Base-by-base conservation (phyloP, 2,113 vertebrate species). In the Neogobius melanostomus region DNA sequence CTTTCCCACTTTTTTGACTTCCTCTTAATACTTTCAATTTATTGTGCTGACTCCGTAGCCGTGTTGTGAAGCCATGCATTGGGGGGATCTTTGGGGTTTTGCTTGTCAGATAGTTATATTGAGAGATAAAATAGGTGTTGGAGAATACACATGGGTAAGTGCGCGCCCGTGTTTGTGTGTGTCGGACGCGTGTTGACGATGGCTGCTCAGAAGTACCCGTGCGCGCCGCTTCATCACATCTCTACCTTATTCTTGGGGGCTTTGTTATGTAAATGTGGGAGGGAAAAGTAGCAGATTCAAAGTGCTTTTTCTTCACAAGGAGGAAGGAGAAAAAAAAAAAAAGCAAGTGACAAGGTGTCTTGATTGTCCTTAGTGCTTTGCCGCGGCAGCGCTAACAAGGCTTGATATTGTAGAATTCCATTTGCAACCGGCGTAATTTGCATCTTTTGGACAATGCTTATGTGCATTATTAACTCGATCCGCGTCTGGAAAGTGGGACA, bases 201-300 rank as follows among this genome's bases (percentile, higher is more conserved):
- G 83, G 74, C 74, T 84, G 86, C 87, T 86, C 82, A 82, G 84
- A 79, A 72, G 83, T 79, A 81, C 79, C 63, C 62, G 83, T 69
- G 77, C 66, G 78, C 78, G 82, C 82, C 81, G 82, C 93, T 95
- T 96, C 94, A 93, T 95, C 95, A 94, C 95, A 95, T 94, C 94
- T 94, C 94, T 94, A 94, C 93, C 93, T 95, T 94, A 94, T 95
- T 95, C 95, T 95, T 93, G 57, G 71, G 91, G 94, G 94, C 96
- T 98, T 98, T 98, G 95, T 98, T 97, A 99, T 98, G 97, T 95
- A 96, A 99, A 98, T 98, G 93, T 89, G 46, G 68, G 71, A 79
- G 91, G 91, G 91, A 95, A 94, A 96, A 96, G 94, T 94, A 94
- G 95, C 93, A 95, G 93, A 95, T 96, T 96, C 96, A 97, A 97